A percentile compares a stretch with the other conserved stretches of the same genome.
phyloP scores from a whole-genome alignment of 1,140 invertebrate genomes.

The Hyles vespertilio region DNA sequence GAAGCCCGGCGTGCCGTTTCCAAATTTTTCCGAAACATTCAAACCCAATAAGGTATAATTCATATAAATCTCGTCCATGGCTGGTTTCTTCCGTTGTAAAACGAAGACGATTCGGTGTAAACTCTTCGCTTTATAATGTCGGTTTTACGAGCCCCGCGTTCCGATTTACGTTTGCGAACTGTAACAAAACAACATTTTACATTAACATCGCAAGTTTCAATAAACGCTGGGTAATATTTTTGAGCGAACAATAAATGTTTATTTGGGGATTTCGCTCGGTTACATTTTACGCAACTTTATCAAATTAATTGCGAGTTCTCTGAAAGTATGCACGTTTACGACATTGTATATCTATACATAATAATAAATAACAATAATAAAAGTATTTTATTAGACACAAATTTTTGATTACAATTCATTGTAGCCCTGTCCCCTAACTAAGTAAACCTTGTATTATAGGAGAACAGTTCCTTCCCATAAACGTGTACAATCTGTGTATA shows the following conservation, averaged over 20 bases:
- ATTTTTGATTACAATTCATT: no score
- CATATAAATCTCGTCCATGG: slow-evolving; percentile 50
- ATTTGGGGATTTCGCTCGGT: slow-evolving; percentile 4
- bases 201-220: slow-evolving; percentile 29
- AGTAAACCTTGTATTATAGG: no score
- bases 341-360: no score
- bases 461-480: no score
- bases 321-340: no score
- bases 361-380: no score
- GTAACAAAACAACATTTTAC: slow-evolving; percentile 54
- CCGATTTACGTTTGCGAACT: slow-evolving; percentile 47
- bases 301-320: slow-evolving; percentile 3
- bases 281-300: not conserved
- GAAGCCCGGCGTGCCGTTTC: slow-evolving; percentile 33
- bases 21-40: slow-evolving; percentile 31
- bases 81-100: slow-evolving; percentile 30
- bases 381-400: no score
- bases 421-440: no score
- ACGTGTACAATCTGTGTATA: no score
- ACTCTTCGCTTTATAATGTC: slow-evolving; percentile 39
- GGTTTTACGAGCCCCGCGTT: slow-evolving; percentile 48
- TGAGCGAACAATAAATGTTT: slow-evolving; percentile 12
- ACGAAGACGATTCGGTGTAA: slow-evolving; percentile 29
- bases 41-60: slow-evolving; percentile 40
- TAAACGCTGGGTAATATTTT: slow-evolving; percentile 9